Evolutionary conservation across 1,140 invertebrate genomes (phyloP).

Genomic region (Drosophila kikkawai): DNA sequence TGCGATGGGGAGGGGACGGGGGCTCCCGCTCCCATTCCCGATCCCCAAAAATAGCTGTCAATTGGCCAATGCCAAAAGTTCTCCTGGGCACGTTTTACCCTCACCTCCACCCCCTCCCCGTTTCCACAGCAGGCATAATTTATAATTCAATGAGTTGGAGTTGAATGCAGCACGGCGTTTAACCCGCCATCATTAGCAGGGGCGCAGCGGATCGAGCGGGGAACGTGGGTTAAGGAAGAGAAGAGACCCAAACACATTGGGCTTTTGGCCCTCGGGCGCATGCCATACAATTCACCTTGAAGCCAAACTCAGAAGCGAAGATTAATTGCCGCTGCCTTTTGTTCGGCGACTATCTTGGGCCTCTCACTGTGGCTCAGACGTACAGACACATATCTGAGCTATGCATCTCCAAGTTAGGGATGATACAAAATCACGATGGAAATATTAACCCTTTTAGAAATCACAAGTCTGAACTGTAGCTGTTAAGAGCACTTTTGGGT

Average conservation of each 20-base stretch:
- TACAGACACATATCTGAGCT: slow-evolving; percentile 56
- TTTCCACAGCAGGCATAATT: slow-evolving; percentile 59
- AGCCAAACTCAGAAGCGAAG: slow-evolving; percentile 81
- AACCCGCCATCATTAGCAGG: slow-evolving; percentile 53
- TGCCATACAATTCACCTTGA: slow-evolving; percentile 81
- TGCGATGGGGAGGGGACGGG: not conserved
- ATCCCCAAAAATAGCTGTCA: slow-evolving; percentile 67
- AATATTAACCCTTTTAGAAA: not conserved
- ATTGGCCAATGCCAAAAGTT: slow-evolving; percentile 76
- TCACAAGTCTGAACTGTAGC: not conserved
- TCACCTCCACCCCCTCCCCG: slow-evolving; percentile 6
- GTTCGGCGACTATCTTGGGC: slow-evolving; percentile 58
- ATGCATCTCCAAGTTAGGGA: slow-evolving; percentile 33
- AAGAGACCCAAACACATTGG: slow-evolving; percentile 21
- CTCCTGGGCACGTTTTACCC: slow-evolving; percentile 56
- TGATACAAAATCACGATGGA: not conserved
- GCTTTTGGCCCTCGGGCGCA: slow-evolving; percentile 68
- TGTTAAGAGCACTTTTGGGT: not conserved
- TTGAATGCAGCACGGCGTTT: slow-evolving; percentile 72
- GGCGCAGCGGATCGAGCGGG: not conserved
- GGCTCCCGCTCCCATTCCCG: not conserved
- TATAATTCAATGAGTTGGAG: slow-evolving; percentile 83
- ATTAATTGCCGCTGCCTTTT: slow-evolving; percentile 82
- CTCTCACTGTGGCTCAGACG: slow-evolving; percentile 17
- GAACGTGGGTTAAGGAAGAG: slow-evolving; percentile 25